A percentile compares a stretch with the other conserved stretches of the same genome.
Evolutionary conservation across 2,888 invertebrate species (phyloP).

Genomic region (Acrobasis suavella): DNA sequence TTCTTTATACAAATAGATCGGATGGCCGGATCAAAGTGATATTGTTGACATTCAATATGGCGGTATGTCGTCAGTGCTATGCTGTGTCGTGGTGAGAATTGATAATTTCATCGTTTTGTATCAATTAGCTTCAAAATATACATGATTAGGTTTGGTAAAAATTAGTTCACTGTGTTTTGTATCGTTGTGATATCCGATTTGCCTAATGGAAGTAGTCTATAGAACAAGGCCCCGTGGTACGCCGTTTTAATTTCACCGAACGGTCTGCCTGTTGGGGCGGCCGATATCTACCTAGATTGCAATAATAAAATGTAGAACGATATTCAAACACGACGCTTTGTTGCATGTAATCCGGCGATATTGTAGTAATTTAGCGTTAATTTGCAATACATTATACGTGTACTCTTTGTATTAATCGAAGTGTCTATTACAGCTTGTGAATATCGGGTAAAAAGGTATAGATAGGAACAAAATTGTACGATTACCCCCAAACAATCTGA

Average conservation of each 20-base stretch:
- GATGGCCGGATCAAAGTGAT: slow-evolving; percentile 65
- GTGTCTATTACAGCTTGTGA: slow-evolving; percentile 67
- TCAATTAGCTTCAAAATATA: slow-evolving; percentile 52
- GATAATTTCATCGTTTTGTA: slow-evolving; percentile 63
- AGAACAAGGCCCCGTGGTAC: slow-evolving; percentile 42
- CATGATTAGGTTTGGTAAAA: slow-evolving; percentile 42
- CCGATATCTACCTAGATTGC: slow-evolving; percentile 65
- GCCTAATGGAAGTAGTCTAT: slow-evolving; percentile 41
- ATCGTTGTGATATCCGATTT: slow-evolving; percentile 44
- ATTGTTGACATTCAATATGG: slow-evolving; percentile 94
- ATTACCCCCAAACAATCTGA: slow-evolving; percentile 59
- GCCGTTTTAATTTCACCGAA: slow-evolving; percentile 64
- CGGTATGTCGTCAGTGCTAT: slow-evolving; percentile 98
- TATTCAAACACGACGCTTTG: slow-evolving; percentile 50
- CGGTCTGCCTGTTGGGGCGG: slow-evolving; percentile 59
- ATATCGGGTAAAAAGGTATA: slow-evolving; percentile 54
- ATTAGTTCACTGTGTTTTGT: slow-evolving; percentile 41
- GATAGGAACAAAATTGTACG: slow-evolving; percentile 61
- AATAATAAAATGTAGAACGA: slow-evolving; percentile 62
- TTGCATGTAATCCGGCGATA: slow-evolving; percentile 45
- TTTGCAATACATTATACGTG: slow-evolving; percentile 33
- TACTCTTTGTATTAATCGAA: slow-evolving; percentile 44
- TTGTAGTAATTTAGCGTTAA: slow-evolving; percentile 36
- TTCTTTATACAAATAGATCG: slow-evolving; percentile 21
- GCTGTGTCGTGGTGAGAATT: slow-evolving; percentile 97